A percentile compares a stretch with the other conserved stretches of the same genome.
Evolutionary conservation across 2,113 vertebrate species (phyloP).

Genomic region (Hyaena hyaena): DNA sequence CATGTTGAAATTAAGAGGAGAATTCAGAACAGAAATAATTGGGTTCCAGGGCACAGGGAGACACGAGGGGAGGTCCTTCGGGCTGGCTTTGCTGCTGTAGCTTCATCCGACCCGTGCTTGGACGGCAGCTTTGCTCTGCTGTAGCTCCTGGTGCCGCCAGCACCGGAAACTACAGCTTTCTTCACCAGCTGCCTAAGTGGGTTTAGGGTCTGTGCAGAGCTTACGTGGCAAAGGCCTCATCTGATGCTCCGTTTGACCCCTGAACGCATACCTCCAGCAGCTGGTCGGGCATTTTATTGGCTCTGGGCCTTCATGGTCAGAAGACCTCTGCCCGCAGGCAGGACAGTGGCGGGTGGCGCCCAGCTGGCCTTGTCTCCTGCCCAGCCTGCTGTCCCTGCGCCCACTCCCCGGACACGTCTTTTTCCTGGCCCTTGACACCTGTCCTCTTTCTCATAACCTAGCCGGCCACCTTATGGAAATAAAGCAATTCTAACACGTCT

Average conservation of each 20-base stretch:
- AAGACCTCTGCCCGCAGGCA: not conserved
- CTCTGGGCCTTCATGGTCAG: not conserved
- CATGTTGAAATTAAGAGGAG: not conserved
- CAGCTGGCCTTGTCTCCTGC: too few species aligned
- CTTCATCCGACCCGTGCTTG: not conserved
- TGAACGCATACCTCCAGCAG: fast-evolving
- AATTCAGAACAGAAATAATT: not conserved
- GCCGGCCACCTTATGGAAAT: not conserved
- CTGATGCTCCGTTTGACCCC: too few species aligned
- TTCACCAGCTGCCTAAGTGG: not conserved
- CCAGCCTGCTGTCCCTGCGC: fast-evolving
- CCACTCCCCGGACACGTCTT: not conserved
- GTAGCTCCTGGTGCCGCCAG: not conserved
- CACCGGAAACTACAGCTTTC: not conserved
- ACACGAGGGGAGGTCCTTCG: not conserved
- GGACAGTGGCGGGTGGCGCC: fast-evolving
- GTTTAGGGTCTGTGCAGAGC: not conserved
- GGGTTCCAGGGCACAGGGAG: not conserved
- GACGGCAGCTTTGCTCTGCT: too few species aligned
- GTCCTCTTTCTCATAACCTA: not conserved
- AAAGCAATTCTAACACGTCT: not conserved
- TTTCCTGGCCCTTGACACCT: not conserved
- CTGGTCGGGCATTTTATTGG: not conserved
- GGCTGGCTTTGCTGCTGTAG: not conserved
- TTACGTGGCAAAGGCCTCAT: too few species aligned